A percentile compares a stretch with the other conserved stretches of the same genome.
These are phyloP conservation scores for Limonius californicus DNA, from an alignment of 1,140 invertebrate genomes.

Conservation along the genomic window DNA sequence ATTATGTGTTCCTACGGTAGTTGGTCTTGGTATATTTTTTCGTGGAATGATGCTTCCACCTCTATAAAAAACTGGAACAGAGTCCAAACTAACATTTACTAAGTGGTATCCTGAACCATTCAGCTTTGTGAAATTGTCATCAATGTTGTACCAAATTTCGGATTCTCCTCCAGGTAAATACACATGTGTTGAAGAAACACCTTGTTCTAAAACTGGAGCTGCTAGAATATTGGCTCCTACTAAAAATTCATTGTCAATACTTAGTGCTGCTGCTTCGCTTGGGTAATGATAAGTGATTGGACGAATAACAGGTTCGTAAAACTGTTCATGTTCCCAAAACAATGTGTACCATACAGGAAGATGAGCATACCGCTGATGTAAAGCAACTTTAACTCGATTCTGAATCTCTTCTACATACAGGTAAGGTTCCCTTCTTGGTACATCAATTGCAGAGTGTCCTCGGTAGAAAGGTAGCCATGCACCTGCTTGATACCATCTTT, in stretches of 20 bases:
- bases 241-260: slow-evolving; percentile 77
- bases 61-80: slow-evolving; percentile 17
- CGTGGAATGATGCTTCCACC: slow-evolving; percentile 18
- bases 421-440: slow-evolving; percentile 93
- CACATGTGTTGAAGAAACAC: slow-evolving; percentile 69
- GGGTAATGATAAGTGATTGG: slow-evolving; percentile 90
- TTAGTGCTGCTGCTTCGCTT: slow-evolving; percentile 69
- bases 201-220: slow-evolving; percentile 76
- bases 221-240: slow-evolving; percentile 61
- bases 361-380: slow-evolving; percentile 77
- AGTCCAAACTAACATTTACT: slow-evolving; percentile 55
- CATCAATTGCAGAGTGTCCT: slow-evolving; percentile 71
- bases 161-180: slow-evolving; percentile 79
- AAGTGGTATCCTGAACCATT: slow-evolving; percentile 53
- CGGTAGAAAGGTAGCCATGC: slow-evolving; percentile 57
- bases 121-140: slow-evolving; percentile 62
- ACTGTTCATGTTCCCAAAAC: slow-evolving; percentile 83
- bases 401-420: slow-evolving; percentile 76
- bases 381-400: slow-evolving; percentile 69
- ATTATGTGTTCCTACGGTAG: slow-evolving; percentile 1
- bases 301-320: slow-evolving; percentile 77
- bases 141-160: slow-evolving; percentile 84
- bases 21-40: slow-evolving; percentile 9
- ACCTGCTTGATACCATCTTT: slow-evolving; percentile 86
- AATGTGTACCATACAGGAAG: slow-evolving; percentile 93